Percentiles rank a stretch among this genome's conserved stretches.
These are phyloP conservation scores for Festucalex cinctus DNA, from an alignment of 2,113 vertebrate genomes.

Conservation along the genomic window DNA sequence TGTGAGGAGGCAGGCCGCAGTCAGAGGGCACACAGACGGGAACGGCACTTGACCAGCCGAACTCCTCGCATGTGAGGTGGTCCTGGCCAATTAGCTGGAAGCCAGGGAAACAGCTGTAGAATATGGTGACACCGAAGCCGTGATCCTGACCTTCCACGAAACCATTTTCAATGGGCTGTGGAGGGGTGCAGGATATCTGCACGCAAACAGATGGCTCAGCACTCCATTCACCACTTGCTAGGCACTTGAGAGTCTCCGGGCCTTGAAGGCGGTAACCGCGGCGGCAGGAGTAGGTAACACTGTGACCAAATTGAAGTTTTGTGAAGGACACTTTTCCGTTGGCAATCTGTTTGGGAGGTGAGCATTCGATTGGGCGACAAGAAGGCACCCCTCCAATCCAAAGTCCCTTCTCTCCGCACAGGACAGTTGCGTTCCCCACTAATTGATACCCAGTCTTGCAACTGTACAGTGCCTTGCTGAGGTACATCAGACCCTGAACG, in stretches of 20 bases:
- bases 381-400: conserved; percentile 89
- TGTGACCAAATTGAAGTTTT: conserved; percentile 83
- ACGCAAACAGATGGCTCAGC: conserved; percentile 75
- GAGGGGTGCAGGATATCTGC: conserved; percentile 84
- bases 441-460: conserved; percentile 88
- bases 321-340: conserved; percentile 80
- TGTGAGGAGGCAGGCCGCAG: conserved; percentile 93
- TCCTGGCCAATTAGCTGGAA: conserved; percentile 88
- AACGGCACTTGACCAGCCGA: conserved; percentile 85
- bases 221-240: conserved; percentile 86
- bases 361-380: conserved; percentile 87
- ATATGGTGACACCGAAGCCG: conserved; percentile 91
- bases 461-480: conserved; percentile 90
- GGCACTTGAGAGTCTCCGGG: conserved; percentile 77
- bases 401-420: conserved; percentile 89
- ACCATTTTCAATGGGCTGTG: conserved; percentile 88
- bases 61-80: conserved; percentile 90
- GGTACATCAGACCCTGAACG: conserved; percentile 94
- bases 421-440: conserved; percentile 83
- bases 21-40: conserved; percentile 84
- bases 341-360: conserved; percentile 77
- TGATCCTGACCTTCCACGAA: conserved; percentile 97
- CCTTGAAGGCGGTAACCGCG: conserved; percentile 87
- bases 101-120: conserved; percentile 95
- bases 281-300: conserved; percentile 81